Percentiles rank a stretch among this genome's conserved stretches.
Conservation (phyloP, 2,113 vertebrate species). For the Dermatemys mawii region DNA sequence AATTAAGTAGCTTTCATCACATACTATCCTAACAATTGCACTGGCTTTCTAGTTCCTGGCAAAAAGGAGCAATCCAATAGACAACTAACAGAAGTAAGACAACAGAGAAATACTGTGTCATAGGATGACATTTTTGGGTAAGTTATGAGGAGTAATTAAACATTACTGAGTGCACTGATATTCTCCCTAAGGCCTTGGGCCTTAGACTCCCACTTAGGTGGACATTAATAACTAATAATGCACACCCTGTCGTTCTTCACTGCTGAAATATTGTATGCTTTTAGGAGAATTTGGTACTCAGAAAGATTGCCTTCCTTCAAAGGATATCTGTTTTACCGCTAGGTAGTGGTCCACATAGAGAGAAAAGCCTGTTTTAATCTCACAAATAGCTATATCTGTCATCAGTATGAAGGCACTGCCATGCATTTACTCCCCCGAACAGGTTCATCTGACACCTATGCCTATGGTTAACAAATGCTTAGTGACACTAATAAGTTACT, state of each 20-base stretch:
- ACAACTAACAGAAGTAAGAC: accelerated
- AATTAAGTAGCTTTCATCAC: slow-evolving; percentile 1
- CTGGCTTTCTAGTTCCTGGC: background rate
- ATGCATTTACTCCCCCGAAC: background rate
- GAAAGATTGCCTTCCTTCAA: background rate
- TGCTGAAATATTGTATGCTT: slow-evolving; percentile 14
- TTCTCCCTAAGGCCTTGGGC: slow-evolving; percentile 21
- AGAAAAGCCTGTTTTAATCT: slow-evolving; percentile 3
- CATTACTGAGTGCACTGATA: slow-evolving; percentile 14
- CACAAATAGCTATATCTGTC: background rate
- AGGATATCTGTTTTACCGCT: background rate
- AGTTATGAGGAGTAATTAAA: slow-evolving; percentile 3
- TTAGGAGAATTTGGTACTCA: background rate
- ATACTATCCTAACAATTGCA: background rate
- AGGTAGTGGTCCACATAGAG: background rate
- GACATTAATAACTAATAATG: slow-evolving; percentile 40
- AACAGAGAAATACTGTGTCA: background rate
- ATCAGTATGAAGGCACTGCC: background rate
- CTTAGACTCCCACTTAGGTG: slow-evolving; percentile 41
- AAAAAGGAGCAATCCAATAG: background rate
- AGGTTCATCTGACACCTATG: background rate
- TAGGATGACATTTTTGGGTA: background rate
- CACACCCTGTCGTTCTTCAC: slow-evolving; percentile 19
- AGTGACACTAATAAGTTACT: background rate
- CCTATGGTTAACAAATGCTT: slow-evolving; percentile 9